Conservation (phyloP, 2,797 vertebrate species). For the Intellagama lesueurii region DNA sequence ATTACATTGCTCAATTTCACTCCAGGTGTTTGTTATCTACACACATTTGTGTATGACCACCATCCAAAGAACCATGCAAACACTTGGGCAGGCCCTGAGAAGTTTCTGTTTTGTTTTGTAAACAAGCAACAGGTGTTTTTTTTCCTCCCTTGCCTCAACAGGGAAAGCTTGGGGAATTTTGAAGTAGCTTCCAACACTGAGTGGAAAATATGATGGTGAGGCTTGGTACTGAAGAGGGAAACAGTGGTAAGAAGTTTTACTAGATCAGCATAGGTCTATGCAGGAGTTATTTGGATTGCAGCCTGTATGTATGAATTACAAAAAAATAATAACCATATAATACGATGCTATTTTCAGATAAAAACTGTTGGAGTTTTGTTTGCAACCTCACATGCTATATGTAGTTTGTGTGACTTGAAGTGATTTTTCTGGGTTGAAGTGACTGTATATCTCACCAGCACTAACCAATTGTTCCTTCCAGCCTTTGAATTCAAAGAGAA, state of each 20-base stretch:
- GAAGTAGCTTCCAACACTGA: background rate
- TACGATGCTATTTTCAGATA: conserved; percentile 53
- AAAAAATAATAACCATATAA: conserved; percentile 56
- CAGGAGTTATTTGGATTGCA: conserved; percentile 41
- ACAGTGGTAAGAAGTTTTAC: background rate
- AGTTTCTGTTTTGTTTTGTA: background rate
- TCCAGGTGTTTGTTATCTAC: too few relatives aligned
- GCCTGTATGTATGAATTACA: conserved; percentile 57
- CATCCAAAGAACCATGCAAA: too few relatives aligned
- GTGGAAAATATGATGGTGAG: background rate
- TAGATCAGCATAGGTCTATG: background rate
- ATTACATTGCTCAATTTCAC: too few relatives aligned
- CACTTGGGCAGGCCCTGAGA: too few relatives aligned
- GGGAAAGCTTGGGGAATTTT: background rate
- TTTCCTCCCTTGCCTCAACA: background rate
- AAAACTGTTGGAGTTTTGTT: background rate
- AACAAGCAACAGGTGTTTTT: background rate
- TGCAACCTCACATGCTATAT: too few relatives aligned
- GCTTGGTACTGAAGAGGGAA: background rate
- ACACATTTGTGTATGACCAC: too few relatives aligned
- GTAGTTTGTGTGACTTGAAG: too few relatives aligned
- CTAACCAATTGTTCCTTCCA: too few relatives aligned
- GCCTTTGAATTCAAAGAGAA: too few relatives aligned
- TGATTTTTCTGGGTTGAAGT: too few relatives aligned
- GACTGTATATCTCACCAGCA: too few relatives aligned